Evolutionary conservation across 2,888 invertebrate species (phyloP).

Genomic region (Carabus problematicus): DNA sequence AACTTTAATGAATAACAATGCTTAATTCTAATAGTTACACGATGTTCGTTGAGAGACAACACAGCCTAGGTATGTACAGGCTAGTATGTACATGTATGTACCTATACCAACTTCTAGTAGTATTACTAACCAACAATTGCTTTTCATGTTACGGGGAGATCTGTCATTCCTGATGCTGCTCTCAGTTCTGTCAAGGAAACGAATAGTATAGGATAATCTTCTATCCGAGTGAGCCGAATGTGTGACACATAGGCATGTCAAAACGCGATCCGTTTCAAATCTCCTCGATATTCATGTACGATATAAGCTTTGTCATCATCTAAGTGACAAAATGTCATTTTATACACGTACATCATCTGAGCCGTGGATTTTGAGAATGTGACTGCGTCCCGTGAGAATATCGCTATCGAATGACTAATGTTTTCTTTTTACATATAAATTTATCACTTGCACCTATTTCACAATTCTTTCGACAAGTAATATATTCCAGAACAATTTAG

Average conservation of each 20-base stretch:
- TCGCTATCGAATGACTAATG: slow-evolving; percentile 17
- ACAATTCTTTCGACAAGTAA: too few relatives aligned
- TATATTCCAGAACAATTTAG: too few relatives aligned
- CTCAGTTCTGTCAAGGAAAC: slow-evolving; percentile 31
- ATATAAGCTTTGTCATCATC: slow-evolving; percentile 37
- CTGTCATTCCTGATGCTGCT: too few relatives aligned
- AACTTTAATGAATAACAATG: neutral
- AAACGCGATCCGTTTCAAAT: slow-evolving; percentile 41
- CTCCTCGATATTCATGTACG: slow-evolving; percentile 35
- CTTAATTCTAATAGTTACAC: neutral
- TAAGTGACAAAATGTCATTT: slow-evolving; percentile 39
- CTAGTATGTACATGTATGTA: neutral
- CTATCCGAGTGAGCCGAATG: slow-evolving; percentile 25
- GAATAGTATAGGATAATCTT: slow-evolving; percentile 37
- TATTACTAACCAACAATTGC: neutral
- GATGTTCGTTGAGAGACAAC: neutral
- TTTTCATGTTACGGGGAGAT: neutral
- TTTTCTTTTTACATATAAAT: slow-evolving; percentile 22
- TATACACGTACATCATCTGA: slow-evolving; percentile 12
- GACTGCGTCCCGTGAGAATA: slow-evolving; percentile 20
- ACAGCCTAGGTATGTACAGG: neutral
- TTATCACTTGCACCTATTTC: slow-evolving; percentile 18
- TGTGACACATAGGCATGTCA: slow-evolving; percentile 24
- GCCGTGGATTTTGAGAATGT: slow-evolving; percentile 27
- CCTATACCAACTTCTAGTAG: neutral